These are phyloP conservation scores for Strigamia crassipes DNA, from an alignment of 2,888 invertebrate genomes.

Conservation along the genomic window DNA sequence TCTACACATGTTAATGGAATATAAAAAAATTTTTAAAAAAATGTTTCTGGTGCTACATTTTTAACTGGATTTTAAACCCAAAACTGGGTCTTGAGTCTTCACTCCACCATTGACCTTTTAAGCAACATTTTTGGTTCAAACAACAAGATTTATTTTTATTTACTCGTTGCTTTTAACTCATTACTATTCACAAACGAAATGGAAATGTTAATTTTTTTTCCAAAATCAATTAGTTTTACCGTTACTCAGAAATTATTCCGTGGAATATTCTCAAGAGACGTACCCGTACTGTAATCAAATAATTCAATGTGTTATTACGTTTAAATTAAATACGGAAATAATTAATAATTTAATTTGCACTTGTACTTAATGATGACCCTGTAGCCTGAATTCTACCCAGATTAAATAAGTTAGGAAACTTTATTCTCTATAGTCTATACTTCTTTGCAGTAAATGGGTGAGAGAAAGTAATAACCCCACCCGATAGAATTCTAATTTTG, in stretches of 20 bases:
- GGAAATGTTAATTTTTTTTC: neutral
- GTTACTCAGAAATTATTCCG: no score
- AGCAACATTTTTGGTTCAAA: neutral
- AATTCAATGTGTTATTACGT: neutral
- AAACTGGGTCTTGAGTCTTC: neutral
- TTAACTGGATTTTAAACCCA: neutral
- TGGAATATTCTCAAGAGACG: no score
- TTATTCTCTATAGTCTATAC: neutral
- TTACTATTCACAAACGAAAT: neutral
- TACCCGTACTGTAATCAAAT: no score
- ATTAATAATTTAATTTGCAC: neutral
- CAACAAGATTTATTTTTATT: slow-evolving; percentile 3
- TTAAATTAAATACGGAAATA: neutral
- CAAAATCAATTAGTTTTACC: neutral
- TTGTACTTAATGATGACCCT: neutral
- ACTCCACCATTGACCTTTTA: neutral
- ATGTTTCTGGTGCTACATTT: neutral
- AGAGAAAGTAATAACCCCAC: neutral
- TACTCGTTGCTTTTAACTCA: neutral
- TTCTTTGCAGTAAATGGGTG: neutral
- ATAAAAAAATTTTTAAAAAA: neutral
- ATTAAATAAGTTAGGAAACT: neutral
- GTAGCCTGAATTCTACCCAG: neutral
- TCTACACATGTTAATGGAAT: neutral
- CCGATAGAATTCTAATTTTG: neutral